These are phyloP conservation scores for Deroplatys truncata DNA, from an alignment of 2,888 invertebrate species.

Conservation along the genomic window DNA sequence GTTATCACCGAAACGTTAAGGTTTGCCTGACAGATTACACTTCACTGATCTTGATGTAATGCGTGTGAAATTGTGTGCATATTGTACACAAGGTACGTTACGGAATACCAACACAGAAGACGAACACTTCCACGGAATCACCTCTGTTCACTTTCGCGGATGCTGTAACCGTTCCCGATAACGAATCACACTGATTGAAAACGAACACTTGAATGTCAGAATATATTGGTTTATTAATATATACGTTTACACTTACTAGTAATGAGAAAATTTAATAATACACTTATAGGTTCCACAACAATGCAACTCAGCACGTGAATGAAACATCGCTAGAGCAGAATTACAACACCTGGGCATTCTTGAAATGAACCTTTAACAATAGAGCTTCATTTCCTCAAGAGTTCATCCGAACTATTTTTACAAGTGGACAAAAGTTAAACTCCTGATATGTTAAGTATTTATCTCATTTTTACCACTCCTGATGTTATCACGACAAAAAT, in stretches of 20 bases:
- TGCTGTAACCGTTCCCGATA: not conserved
- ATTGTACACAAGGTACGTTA: too few relatives aligned
- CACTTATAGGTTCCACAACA: not conserved
- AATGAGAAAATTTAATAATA: not conserved
- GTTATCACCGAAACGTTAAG: not conserved
- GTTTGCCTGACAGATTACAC: not conserved
- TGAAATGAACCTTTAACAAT: not conserved
- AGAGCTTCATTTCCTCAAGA: not conserved
- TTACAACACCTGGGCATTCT: not conserved
- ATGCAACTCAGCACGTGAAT: not conserved
- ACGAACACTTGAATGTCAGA: not conserved
- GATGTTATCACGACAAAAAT: not conserved
- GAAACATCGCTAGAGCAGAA: not conserved
- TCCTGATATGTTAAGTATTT: not conserved
- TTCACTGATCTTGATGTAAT: not conserved
- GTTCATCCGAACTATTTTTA: not conserved
- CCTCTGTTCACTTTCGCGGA: not conserved
- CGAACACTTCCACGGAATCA: not conserved
- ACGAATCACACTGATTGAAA: not conserved
- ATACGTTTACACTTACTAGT: not conserved
- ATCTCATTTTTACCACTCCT: not conserved
- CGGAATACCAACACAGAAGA: too few relatives aligned
- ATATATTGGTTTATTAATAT: too few relatives aligned
- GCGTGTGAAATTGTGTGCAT: not conserved
- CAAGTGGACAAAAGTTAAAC: not conserved